A percentile compares a stretch with the other conserved stretches of the same genome.
Evolutionary conservation across 2,888 invertebrate species (phyloP).

Genomic region (Lysandra coridon): DNA sequence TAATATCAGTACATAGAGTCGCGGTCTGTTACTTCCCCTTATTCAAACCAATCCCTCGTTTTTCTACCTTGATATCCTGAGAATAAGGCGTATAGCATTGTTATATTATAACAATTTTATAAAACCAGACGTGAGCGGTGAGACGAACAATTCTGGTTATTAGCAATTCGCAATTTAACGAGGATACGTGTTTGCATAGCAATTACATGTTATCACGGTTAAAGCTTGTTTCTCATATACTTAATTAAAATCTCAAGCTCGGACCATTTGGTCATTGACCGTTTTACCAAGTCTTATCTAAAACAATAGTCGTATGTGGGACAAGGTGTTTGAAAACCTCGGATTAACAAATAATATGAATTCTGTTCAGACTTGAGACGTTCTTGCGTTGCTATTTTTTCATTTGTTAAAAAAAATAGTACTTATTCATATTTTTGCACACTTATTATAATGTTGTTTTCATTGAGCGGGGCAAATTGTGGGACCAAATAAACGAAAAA

Average conservation of each 20-base stretch:
- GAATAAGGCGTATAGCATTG: neutral
- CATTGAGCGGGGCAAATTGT: neutral
- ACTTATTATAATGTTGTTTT: neutral
- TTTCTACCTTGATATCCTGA: neutral
- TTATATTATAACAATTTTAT: neutral
- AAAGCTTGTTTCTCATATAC: slow-evolving; percentile 24
- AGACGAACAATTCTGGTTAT: neutral
- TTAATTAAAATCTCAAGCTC: slow-evolving; percentile 26
- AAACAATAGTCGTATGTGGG: slow-evolving; percentile 27
- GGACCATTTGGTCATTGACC: slow-evolving; percentile 27
- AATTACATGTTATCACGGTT: slow-evolving; percentile 18
- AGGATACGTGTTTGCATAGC: slow-evolving; percentile 7
- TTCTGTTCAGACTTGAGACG: neutral
- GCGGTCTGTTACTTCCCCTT: neutral
- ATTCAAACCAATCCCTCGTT: neutral
- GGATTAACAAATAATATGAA: slow-evolving; percentile 10
- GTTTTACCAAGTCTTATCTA: slow-evolving; percentile 28
- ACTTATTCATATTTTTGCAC: neutral
- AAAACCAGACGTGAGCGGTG: neutral
- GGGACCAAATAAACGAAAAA: neutral
- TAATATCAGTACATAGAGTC: neutral
- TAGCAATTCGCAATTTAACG: slow-evolving; percentile 9
- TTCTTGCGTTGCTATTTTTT: neutral
- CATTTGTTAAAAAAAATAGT: neutral
- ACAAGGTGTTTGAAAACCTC: slow-evolving; percentile 22